phyloP scores from a whole-genome alignment of 2,797 vertebrate genomes.

The Hyperoplus immaculatus region DNA sequence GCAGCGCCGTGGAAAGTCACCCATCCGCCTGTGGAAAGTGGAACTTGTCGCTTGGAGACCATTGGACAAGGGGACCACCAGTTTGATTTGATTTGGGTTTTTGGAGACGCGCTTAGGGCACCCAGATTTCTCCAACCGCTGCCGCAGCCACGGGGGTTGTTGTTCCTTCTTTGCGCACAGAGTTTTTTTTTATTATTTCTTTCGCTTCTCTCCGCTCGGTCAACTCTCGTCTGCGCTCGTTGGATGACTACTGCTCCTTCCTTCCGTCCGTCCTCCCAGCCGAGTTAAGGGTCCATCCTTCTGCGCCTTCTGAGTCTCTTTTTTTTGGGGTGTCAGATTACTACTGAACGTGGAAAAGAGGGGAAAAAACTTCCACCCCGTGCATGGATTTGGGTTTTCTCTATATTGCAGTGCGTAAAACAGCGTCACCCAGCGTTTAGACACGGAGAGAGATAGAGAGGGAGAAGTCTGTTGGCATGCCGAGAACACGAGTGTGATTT shows the following conservation, averaged over 20 bases:
- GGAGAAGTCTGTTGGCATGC: background rate
- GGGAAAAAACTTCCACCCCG: conserved; percentile 80
- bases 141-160: conserved; percentile 61
- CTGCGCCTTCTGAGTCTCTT: conserved; percentile 49
- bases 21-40: conserved; percentile 88
- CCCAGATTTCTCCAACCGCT: conserved; percentile 57
- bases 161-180: conserved; percentile 49
- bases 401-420: conserved; percentile 55
- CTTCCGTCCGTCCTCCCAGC: conserved; percentile 67
- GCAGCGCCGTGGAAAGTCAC: conserved; percentile 89
- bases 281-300: conserved; percentile 84
- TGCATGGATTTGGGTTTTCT: conserved; percentile 25
- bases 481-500: background rate
- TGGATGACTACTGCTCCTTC: conserved; percentile 72
- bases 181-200: background rate
- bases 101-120: conserved; percentile 54
- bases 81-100: conserved; percentile 3
- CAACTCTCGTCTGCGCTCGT: conserved; percentile 54
- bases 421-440: conserved; percentile 71
- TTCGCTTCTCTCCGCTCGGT: conserved; percentile 39
- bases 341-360: conserved; percentile 80
- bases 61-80: conserved; percentile 61
- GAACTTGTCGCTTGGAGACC: conserved; percentile 77
- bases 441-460: background rate
- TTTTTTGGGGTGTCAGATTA: conserved; percentile 84